Conservation (phyloP, 1,140 invertebrate species). For the Pseudobourletiella spinata region DNA sequence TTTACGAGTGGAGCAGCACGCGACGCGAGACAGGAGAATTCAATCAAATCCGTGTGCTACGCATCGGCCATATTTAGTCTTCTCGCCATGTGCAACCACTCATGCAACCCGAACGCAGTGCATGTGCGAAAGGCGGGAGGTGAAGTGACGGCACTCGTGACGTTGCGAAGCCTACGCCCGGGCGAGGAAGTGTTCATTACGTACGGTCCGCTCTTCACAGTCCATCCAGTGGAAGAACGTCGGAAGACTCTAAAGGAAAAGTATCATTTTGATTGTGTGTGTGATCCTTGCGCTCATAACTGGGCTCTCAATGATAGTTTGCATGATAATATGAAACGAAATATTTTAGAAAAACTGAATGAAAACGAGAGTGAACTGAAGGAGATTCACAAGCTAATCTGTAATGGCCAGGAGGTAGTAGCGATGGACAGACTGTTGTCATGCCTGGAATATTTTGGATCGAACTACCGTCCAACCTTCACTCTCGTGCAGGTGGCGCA, state of each 20-base stretch:
- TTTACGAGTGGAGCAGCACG: neutral
- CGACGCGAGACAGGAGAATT: neutral
- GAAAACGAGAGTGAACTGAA: constrained; percentile 1
- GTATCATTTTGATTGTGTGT: constrained; percentile 7
- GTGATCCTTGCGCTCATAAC: neutral
- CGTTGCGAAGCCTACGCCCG: neutral
- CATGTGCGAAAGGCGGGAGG: constrained; percentile 4
- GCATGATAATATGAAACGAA: neutral
- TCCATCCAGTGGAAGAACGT: neutral
- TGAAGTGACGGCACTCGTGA: neutral
- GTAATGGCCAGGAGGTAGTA: neutral
- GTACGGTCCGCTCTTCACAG: constrained; percentile 17
- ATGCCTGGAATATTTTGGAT: neutral
- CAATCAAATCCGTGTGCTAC: constrained; percentile 11
- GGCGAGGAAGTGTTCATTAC: constrained; percentile 20
- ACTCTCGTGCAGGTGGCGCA: neutral
- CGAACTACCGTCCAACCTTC: neutral
- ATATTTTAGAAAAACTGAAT: neutral
- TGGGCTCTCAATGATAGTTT: neutral
- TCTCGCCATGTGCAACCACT: constrained; percentile 16
- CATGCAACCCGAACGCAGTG: constrained; percentile 17
- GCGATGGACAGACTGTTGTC: constrained; percentile 1
- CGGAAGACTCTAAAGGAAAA: neutral
- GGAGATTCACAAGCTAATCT: neutral
- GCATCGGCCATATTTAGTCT: constrained; percentile 17